Base-by-base conservation (phyloP, 37 sponge, comb jelly and placozoan genomes). In the Geodia barretti region DNA sequence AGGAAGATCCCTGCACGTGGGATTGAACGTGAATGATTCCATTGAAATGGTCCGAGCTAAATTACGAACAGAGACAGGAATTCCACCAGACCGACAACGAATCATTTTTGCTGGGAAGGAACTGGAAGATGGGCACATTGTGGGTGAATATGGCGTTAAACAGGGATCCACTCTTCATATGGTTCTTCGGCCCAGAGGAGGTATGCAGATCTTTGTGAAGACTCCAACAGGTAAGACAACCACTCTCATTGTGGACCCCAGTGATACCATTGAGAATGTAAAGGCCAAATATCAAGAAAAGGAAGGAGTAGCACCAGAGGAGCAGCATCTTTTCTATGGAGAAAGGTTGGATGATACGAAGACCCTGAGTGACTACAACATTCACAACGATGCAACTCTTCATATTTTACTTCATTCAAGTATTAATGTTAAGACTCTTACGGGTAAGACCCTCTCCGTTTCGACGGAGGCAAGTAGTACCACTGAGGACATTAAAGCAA, bases 101-200 rank as follows among this genome's bases (percentile, higher is more conserved):
- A 90, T 98, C n/a, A 95, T 98, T 83, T 98, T 95, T 84, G 98
- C 98, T 68, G 98, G 98, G 31, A 97, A 98, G 74, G 96, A 98
- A 77, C 84, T 97, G 54, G 54, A 47, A 47, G 54, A 47, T 47
- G 54, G 54, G 7, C 7, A 47, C 7, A 47, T 14, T 17, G 11
- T 47, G 11, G 7, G 11, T 47, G 54, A 47, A 7, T 47, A 17
- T 17, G 14, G 14, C 11, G 14, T 47, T 47, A 7, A 47, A 17
- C 7, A 47, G 14, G 54, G 14, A 47, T 17, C 11, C 54, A 47
- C 54, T 17, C 54, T 47, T 7, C 54, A 47, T 14, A 17, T 47
- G 54, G 7, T 47, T 17, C 14, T 7, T 47, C 54, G 54, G 7
- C 54, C 14, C 7, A 7, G 54, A 17, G 54, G 54, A 14, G 54